Conservation (phyloP, 2,113 vertebrate genomes). For the Oreamnos americanus region DNA sequence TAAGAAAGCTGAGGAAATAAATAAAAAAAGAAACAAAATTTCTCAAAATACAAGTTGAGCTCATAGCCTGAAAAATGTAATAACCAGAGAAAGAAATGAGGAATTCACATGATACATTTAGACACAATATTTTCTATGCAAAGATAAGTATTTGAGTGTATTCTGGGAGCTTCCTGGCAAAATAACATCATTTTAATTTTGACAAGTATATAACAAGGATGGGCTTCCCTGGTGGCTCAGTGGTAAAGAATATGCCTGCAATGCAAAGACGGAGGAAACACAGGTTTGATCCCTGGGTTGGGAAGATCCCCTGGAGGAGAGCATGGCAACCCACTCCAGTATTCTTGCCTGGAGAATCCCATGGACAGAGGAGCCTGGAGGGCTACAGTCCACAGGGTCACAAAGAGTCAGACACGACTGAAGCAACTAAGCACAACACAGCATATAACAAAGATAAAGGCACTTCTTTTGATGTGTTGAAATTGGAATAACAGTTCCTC, state of each 20-base stretch:
- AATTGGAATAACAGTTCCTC: conserved; percentile 33
- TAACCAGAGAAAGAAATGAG: neutral
- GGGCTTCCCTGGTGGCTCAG: neutral
- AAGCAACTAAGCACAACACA: neutral
- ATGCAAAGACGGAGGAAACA: neutral
- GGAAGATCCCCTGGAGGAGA: neutral
- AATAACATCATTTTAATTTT: conserved; percentile 41
- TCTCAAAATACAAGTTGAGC: conserved; percentile 35
- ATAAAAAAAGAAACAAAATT: neutral
- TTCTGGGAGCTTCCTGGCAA: neutral
- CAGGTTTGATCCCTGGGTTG: neutral
- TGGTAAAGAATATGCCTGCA: neutral
- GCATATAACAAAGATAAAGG: neutral
- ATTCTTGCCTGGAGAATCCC: neutral
- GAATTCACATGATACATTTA: neutral
- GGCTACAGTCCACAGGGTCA: neutral
- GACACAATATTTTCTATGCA: conserved; percentile 19
- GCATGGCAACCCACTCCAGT: neutral
- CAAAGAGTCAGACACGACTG: neutral
- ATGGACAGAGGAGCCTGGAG: neutral
- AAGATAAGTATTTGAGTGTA: conserved; percentile 8
- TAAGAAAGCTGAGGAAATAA: neutral
- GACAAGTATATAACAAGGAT: conserved; percentile 25
- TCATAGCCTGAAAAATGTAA: neutral
- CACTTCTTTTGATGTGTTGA: conserved; percentile 38